These are phyloP conservation scores for Rhipidura dahli DNA, from an alignment of 2,113 vertebrate genomes.

Conservation along the genomic window DNA sequence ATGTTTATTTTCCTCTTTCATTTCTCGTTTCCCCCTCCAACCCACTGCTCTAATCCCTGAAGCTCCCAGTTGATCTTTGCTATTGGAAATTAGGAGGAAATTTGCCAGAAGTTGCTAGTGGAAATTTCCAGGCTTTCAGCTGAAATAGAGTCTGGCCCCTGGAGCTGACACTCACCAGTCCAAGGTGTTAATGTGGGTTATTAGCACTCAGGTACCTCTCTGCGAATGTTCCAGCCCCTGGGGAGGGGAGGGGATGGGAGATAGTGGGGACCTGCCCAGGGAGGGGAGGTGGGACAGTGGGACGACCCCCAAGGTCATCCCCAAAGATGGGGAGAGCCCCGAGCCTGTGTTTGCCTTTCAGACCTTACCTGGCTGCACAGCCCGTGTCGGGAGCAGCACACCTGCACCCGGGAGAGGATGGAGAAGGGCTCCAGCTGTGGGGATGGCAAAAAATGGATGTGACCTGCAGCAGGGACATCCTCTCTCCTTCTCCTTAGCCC, in stretches of 20 bases:
- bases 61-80: not conserved
- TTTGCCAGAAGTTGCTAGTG: not conserved
- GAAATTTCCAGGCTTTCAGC: not conserved
- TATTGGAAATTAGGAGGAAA: not conserved
- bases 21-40: not conserved
- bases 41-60: not conserved
- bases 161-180: not conserved
- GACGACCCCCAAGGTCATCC: not conserved
- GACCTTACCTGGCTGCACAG: no score
- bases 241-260: not conserved
- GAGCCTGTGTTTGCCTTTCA: not conserved
- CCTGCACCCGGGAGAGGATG: not conserved
- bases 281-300: not conserved
- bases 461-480: not conserved
- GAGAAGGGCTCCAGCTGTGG: not conserved
- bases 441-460: not conserved
- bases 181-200: not conserved
- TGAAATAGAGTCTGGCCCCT: not conserved
- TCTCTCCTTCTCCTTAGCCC: not conserved
- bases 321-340: not conserved
- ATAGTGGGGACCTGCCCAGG: accelerated
- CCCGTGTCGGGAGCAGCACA: not conserved
- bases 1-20: constrained; percentile 42
- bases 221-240: not conserved
- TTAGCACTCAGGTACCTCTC: not conserved